These are phyloP conservation scores for Lepidochrysops patricia DNA, from an alignment of 2,888 invertebrate genomes.

Conservation along the genomic window DNA sequence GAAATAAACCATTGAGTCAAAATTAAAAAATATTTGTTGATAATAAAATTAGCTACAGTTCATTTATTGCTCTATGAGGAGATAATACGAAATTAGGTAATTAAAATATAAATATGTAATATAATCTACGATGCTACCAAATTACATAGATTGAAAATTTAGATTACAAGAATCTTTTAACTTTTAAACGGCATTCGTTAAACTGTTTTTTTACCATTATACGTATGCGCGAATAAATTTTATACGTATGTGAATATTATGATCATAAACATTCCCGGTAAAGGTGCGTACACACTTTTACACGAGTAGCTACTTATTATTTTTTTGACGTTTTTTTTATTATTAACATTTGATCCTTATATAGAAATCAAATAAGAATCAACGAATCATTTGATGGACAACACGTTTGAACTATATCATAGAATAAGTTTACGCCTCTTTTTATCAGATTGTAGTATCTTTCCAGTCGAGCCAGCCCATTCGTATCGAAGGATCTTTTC, in stretches of 20 bases:
- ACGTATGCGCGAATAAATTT: neutral
- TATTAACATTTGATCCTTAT: no score
- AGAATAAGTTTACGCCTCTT: no score
- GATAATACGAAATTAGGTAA: neutral
- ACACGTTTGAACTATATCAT: no score
- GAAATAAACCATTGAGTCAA: neutral
- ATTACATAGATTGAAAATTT: neutral
- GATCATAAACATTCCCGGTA: neutral
- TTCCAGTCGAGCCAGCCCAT: no score
- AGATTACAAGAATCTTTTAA: neutral
- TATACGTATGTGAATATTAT: conserved; percentile 1
- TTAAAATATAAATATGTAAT: neutral
- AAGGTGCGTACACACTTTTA: neutral
- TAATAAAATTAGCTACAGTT: neutral
- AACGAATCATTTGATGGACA: no score
- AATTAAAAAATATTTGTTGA: neutral
- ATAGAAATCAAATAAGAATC: no score
- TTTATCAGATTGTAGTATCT: no score
- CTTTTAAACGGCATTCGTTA: neutral
- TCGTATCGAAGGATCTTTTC: no score
- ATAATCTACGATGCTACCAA: neutral
- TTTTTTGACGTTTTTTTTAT: no score
- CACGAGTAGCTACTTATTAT: neutral
- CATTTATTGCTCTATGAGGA: neutral
- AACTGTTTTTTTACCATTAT: neutral